Conservation (phyloP, 2,113 vertebrate species). For the Lampris megalopsis region DNA sequence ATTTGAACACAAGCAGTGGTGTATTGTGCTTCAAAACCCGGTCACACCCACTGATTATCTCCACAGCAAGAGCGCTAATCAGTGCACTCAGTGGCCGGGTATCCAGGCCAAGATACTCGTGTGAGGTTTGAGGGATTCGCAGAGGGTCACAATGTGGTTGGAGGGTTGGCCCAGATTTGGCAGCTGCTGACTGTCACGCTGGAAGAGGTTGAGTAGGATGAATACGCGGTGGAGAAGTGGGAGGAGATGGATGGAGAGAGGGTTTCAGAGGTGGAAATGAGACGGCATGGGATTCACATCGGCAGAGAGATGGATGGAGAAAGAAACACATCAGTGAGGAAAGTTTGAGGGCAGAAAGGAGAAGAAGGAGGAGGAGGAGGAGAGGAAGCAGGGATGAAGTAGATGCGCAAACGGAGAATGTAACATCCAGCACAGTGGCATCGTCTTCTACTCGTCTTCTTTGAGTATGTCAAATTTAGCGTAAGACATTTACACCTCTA, state of each 20-base stretch:
- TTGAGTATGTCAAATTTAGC: not conserved
- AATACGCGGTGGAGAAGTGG: slow-evolving; percentile 49
- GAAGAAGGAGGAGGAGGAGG: slow-evolving; percentile 17
- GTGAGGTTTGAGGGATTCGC: slow-evolving; percentile 47
- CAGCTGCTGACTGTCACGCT: slow-evolving; percentile 67
- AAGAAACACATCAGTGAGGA: slow-evolving; percentile 40
- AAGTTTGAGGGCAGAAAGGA: slow-evolving; percentile 55
- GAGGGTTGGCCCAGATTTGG: slow-evolving; percentile 51
- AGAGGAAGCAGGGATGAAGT: slow-evolving; percentile 13
- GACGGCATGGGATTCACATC: slow-evolving; percentile 56
- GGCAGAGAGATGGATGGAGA: slow-evolving; percentile 50
- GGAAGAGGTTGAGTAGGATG: slow-evolving; percentile 65
- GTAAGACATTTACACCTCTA: not conserved
- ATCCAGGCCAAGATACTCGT: slow-evolving; percentile 41
- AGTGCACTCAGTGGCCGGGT: slow-evolving; percentile 44
- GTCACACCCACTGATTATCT: slow-evolving; percentile 77
- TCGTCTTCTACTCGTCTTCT: not conserved
- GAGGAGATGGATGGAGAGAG: slow-evolving; percentile 49
- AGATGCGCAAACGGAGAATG: slow-evolving; percentile 48
- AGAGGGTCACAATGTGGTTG: slow-evolving; percentile 22
- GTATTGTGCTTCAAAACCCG: slow-evolving; percentile 71
- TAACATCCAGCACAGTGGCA: slow-evolving; percentile 57
- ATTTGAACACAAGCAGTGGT: slow-evolving; percentile 75
- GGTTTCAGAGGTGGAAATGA: slow-evolving; percentile 70
- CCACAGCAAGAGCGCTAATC: slow-evolving; percentile 59